Conservation (phyloP, 2,888 invertebrate species). For the Sesamia inferens region DNA sequence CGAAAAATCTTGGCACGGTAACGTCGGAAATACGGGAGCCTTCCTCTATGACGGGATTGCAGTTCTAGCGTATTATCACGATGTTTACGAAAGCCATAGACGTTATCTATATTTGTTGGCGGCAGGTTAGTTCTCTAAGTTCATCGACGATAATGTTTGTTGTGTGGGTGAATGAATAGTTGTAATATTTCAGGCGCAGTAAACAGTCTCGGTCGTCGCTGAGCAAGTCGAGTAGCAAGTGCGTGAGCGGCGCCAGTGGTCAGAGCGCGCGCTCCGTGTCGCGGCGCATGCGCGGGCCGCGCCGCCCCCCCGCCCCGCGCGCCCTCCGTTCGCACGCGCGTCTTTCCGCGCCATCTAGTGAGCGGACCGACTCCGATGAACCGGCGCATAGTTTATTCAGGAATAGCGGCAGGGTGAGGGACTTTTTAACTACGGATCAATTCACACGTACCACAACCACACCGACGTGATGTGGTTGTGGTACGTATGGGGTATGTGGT, state of each 20-base stretch:
- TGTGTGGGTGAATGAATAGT: neutral
- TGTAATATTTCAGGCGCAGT: conserved; percentile 71
- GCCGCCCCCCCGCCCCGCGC: conserved; percentile 63
- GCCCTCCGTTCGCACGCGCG: conserved; percentile 66
- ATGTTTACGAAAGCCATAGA: conserved; percentile 41
- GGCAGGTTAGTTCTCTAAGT: conserved; percentile 54
- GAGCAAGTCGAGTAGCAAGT: conserved; percentile 70
- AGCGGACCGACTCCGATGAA: conserved; percentile 85
- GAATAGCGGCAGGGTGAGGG: conserved; percentile 71
- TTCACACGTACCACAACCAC: too few species aligned
- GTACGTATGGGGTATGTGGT: too few species aligned
- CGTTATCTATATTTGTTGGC: conserved; percentile 32
- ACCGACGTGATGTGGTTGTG: too few species aligned
- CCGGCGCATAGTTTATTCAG: conserved; percentile 77
- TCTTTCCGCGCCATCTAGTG: conserved; percentile 82
- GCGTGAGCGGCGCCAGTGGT: conserved; percentile 60
- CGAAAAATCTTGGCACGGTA: conserved; percentile 35
- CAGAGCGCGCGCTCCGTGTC: conserved; percentile 70
- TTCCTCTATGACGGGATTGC: conserved; percentile 21
- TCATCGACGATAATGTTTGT: neutral
- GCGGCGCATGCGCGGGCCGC: conserved; percentile 68
- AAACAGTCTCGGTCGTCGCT: conserved; percentile 77
- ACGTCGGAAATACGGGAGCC: conserved; percentile 27
- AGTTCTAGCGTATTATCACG: conserved; percentile 25
- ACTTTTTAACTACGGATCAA: too few species aligned